Evolutionary conservation across 2,797 vertebrate species (phyloP).

Genomic region (Acipenser ruthenus): DNA sequence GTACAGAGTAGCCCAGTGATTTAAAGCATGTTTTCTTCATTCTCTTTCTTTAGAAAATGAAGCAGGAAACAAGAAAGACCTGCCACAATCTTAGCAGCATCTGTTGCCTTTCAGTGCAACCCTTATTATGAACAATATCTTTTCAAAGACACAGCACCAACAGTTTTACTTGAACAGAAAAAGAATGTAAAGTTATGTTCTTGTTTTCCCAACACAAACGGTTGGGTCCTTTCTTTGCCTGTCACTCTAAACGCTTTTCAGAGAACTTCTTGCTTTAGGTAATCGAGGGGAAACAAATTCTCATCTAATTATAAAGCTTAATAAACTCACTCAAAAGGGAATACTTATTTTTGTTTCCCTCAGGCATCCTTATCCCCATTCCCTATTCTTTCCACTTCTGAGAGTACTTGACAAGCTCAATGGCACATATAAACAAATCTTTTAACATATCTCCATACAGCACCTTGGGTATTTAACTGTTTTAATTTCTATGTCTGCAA

Average conservation of each 20-base stretch:
- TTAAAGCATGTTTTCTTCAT: conserved; percentile 45
- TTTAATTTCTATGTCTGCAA: conserved; percentile 1
- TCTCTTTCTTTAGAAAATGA: conserved; percentile 24
- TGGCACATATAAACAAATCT: conserved; percentile 30
- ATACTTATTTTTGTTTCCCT: conserved; percentile 29
- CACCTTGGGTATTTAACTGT: conserved; percentile 24
- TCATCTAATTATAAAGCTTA: conserved; percentile 44
- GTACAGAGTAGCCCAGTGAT: conserved; percentile 50
- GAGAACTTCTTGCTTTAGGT: conserved; percentile 19
- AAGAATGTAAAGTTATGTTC: conserved; percentile 30
- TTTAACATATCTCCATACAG: conserved; percentile 38
- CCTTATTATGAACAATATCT: conserved; percentile 51
- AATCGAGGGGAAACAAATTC: conserved; percentile 40
- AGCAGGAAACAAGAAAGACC: conserved; percentile 34
- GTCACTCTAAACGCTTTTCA: conserved; percentile 31
- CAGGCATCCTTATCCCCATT: conserved; percentile 14
- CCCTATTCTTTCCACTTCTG: conserved; percentile 23
- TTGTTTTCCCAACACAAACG: conserved; percentile 44
- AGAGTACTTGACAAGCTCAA: conserved; percentile 22
- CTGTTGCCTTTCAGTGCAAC: conserved; percentile 63
- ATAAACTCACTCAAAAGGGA: conserved; percentile 29
- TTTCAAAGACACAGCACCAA: conserved; percentile 42
- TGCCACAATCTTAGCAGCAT: conserved; percentile 55
- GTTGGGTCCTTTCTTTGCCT: conserved; percentile 35
- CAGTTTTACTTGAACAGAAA: conserved; percentile 28